Base-by-base conservation (phyloP, 2,888 invertebrate species). In the Napeogenes inachia region DNA sequence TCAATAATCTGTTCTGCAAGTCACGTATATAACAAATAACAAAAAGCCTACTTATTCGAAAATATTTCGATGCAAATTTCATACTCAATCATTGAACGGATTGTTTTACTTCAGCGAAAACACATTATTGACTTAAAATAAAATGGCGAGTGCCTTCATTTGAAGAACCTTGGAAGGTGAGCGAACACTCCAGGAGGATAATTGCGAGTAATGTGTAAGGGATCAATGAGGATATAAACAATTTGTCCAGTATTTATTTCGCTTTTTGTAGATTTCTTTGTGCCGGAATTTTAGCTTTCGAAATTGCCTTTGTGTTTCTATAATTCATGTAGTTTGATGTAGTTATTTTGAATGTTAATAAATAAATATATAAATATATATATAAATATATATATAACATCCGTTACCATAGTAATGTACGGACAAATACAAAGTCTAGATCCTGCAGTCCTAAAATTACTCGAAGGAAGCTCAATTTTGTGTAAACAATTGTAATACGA, bases 401-500 rank as follows among this genome's bases (percentile, higher is more conserved):
- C n/a, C n/a, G n/a, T n/a, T n/a, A n/a, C 30, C 50, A 50, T 50
- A 50, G 50, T 50, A 30, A 50, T 30, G 30, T 50, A 47, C 47
- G 47, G 47, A 47, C 47, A 50, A 50, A 50, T 50, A 50, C 50
- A 50, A 50, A 50, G 50, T 47, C 47, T 13, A 8, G 47, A 13
- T 13, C n/a, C n/a, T 13, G 47, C 47, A 1, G 47, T 50, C 50
- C 66, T 61, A 64, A 67, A 68, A 70, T 70, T 68, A 70, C 68
- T 67, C 62, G 59, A 61, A 64, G 59, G 63, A 64, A 71, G 65
- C 67, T 69, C 69, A 72, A 70, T 69, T 71, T 71, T 69, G 66
- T 68, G 71, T 66, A 62, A 70, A 71, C 65, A 70, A 66, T 65
- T 69, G 68, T 67, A 70, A 68, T 68, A 70, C 66, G 68, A 70